phyloP scores from a whole-genome alignment of 35 echinoderm and acorn worm genomes.

The Nesometra sesokonis region DNA sequence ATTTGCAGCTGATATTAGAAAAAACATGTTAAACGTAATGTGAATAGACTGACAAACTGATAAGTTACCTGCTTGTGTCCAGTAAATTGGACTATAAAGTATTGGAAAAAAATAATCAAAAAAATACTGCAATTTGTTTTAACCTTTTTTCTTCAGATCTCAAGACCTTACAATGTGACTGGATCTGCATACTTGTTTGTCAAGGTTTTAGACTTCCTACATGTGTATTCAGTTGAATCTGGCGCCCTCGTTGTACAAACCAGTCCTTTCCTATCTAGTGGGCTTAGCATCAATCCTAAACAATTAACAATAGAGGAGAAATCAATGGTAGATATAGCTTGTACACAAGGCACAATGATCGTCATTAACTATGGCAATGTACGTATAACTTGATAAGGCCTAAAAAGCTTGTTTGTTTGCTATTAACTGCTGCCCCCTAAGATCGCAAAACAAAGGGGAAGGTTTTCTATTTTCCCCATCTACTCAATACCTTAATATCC shows the following conservation, averaged over 20 bases:
- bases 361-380: background rate
- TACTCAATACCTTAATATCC: no score
- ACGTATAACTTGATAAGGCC: background rate
- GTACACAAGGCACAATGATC: background rate
- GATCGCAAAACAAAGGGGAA: no score
- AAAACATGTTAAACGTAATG: no score
- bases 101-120: no score
- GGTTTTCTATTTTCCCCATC: no score
- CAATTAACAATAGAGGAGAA: background rate
- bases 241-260: background rate
- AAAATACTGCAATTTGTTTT: no score
- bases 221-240: background rate
- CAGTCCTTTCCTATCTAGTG: background rate
- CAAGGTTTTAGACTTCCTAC: background rate
- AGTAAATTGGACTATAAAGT: no score
- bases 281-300: background rate
- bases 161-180: background rate
- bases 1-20: no score
- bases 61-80: no score
- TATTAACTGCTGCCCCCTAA: no score
- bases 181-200: background rate
- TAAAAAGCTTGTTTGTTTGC: no score
- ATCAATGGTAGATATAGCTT: background rate
- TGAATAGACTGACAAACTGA: no score
- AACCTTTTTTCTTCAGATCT: background rate